phyloP scores from a whole-genome alignment of 2,113 vertebrate genomes.

The Eira barbara region DNA sequence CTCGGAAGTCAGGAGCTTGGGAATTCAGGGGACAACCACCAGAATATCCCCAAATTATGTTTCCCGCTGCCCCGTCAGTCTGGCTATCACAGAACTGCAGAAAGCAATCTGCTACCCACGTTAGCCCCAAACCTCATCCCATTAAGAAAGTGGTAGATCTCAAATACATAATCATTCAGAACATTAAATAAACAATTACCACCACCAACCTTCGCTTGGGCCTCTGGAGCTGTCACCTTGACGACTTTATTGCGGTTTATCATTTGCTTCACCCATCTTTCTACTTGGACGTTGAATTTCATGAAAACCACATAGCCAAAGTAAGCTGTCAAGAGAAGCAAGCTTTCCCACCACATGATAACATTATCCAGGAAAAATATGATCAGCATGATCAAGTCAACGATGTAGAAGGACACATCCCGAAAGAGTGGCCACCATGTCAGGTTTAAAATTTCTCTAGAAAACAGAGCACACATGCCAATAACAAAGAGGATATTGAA shows the following conservation, averaged over 20 bases:
- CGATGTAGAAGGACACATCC: slow-evolving; percentile 97
- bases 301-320: slow-evolving; percentile 96
- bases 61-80: neutral
- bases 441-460: slow-evolving; percentile 95
- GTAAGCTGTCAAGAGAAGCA: slow-evolving; percentile 89
- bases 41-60: neutral
- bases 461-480: slow-evolving; percentile 99
- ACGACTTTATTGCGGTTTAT: slow-evolving; percentile 95
- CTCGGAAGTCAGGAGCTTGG: neutral
- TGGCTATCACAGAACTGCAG: neutral
- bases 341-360: slow-evolving; percentile 95
- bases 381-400: slow-evolving; percentile 97
- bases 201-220: slow-evolving; percentile 93
- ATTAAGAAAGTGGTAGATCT: neutral
- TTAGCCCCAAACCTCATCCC: neutral
- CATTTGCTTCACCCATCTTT: slow-evolving; percentile 90
- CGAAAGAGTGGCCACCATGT: slow-evolving; percentile 99
- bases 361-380: slow-evolving; percentile 98
- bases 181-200: slow-evolving; percentile 54
- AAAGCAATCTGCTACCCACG: neutral
- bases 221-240: slow-evolving; percentile 89
- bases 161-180: neutral
- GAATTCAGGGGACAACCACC: neutral
- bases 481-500: slow-evolving; percentile 99
- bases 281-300: slow-evolving; percentile 95